Percentiles rank a stretch among this genome's conserved stretches.
These are phyloP conservation scores for Aphelocoma californica DNA, from an alignment of 2,797 vertebrate genomes.

Conservation along the genomic window DNA sequence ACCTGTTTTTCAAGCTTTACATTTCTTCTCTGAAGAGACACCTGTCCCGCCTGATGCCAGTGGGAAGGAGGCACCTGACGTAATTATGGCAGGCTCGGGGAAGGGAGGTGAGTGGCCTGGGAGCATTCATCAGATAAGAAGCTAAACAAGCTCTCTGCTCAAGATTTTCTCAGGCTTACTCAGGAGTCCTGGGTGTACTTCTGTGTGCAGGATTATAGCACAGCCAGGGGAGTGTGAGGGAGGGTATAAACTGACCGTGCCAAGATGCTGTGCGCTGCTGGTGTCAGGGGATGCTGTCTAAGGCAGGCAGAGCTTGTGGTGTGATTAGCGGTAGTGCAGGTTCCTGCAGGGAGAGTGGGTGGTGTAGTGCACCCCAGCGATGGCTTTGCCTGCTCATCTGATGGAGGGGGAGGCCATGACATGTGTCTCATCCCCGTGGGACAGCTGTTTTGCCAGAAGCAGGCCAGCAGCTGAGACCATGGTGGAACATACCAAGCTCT, in stretches of 20 bases:
- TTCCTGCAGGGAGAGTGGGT: background rate
- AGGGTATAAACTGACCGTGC: background rate
- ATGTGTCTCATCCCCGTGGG: background rate
- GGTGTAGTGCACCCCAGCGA: background rate
- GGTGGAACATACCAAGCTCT: background rate
- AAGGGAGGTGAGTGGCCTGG: constrained; percentile 31
- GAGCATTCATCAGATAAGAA: constrained; percentile 37
- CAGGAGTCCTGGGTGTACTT: background rate
- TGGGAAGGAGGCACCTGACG: constrained; percentile 44
- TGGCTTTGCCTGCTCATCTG: background rate
- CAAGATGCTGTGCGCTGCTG: background rate
- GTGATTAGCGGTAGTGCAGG: background rate
- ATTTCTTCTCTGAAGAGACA: constrained; percentile 52
- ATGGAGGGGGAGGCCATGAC: background rate
- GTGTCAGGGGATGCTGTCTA: background rate
- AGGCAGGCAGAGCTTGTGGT: background rate
- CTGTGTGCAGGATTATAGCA: background rate
- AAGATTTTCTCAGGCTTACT: constrained; percentile 39
- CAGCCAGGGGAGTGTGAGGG: background rate
- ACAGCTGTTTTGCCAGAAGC: background rate
- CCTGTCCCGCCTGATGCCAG: constrained; percentile 6
- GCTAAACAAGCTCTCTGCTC: background rate
- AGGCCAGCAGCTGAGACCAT: background rate
- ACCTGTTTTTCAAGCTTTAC: constrained; percentile 58
- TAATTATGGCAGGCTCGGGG: background rate